Evolutionary conservation across 2,888 invertebrate species (phyloP).

Genomic region (Campoletis raptor): DNA sequence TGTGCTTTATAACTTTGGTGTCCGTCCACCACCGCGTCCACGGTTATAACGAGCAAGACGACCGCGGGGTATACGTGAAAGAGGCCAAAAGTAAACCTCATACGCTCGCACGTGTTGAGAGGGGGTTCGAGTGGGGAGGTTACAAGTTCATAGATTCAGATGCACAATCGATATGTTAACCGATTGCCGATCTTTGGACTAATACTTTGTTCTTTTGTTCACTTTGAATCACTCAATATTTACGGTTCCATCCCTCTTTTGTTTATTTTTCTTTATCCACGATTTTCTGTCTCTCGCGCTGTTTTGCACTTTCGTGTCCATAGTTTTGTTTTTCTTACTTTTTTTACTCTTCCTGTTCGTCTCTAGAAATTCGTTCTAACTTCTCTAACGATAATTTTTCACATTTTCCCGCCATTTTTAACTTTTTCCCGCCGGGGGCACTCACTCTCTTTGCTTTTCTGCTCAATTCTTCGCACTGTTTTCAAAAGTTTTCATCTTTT

Average conservation of each 20-base stretch:
- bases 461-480: neutral
- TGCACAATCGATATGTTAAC: conserved; percentile 12
- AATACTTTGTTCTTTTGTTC: neutral
- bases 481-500: neutral
- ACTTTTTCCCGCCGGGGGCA: neutral
- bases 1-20: conserved; percentile 84
- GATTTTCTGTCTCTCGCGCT: neutral
- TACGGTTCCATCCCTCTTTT: neutral
- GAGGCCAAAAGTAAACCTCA: conserved; percentile 79
- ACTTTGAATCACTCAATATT: neutral
- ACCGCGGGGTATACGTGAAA: conserved; percentile 73
- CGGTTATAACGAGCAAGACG: conserved; percentile 59
- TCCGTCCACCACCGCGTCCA: conserved; percentile 63
- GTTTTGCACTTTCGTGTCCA: too few relatives aligned
- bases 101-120: conserved; percentile 50
- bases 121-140: conserved; percentile 57
- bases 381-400: neutral
- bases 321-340: neutral
- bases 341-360: neutral
- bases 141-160: conserved; percentile 8
- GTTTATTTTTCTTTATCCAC: neutral
- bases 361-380: neutral
- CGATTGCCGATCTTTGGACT: conserved; percentile 28
- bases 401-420: neutral
- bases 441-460: too few relatives aligned